Base-by-base conservation (phyloP, 1,140 invertebrate genomes). In the Drosophila nigromelanica region DNA sequence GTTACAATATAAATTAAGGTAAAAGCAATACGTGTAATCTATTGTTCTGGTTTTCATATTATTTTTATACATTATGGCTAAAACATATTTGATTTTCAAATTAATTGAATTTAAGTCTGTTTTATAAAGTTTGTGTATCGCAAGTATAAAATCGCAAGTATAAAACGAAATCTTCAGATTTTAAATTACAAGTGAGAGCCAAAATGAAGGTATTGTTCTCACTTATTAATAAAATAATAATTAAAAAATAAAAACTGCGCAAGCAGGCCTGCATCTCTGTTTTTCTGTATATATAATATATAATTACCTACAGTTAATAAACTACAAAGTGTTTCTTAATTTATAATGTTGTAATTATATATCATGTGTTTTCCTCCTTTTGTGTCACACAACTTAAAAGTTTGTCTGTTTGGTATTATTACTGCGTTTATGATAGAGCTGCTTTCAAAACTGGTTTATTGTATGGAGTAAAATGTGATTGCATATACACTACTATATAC, bases 241-340 rank as follows among this genome's bases (percentile, higher is more conserved):
- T n/a, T n/a, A 10, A 50, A 8, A 30, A 14, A n/a, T 30, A 30
- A 14, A 52, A 35, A 52, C 27, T 52, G 14, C 27, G 6, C 33
- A 8, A 15, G 24, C 27, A 33, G 48, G 27, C 27, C n/a, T 51
- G 45, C 11, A 48, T 27, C 3, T n/a, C 12, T 24, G 2, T 24
- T 48, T 24, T 4, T 27, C 11, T 43, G 12, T 18, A 6, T 43
- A 6, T 40, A 40, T n/a, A 18, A 24, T 47, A 21, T 27, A 21
- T 42, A 24, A 15, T 8, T 40, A 43, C 54, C 67, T 73, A 73
- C 24, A 60, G 35, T 24, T 54, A 55, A 63, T 68, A 68, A 78
- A 37, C 76, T 52, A 78, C 42, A 55, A 63, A 55, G 42, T 72
- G 14, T 37, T 27, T n/a, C 54, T 51, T 77, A 73, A 45, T 33